Evolutionary conservation across 2,888 invertebrate genomes (phyloP).

Genomic region (Geophilus truncorum): DNA sequence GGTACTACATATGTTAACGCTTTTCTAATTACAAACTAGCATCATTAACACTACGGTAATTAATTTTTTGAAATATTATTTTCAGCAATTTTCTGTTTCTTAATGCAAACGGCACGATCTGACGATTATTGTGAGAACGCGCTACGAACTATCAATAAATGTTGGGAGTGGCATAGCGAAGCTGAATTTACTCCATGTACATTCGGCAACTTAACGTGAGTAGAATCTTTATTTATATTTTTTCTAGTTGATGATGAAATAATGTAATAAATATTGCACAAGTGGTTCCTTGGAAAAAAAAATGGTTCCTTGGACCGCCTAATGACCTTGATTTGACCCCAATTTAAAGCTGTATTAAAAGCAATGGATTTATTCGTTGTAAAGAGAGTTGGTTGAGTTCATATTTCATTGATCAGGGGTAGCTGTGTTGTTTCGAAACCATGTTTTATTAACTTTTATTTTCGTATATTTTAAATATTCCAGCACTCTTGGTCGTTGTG

Average conservation of each 20-base stretch:
- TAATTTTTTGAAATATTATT: background rate
- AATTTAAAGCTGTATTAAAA: background rate
- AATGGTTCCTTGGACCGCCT: background rate
- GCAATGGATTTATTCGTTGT: background rate
- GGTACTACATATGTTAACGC: background rate
- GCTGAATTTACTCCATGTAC: background rate
- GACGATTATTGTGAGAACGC: background rate
- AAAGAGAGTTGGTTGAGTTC: background rate
- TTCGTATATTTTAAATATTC: background rate
- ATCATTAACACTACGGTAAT: background rate
- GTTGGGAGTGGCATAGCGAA: background rate
- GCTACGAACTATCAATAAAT: background rate
- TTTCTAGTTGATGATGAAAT: background rate
- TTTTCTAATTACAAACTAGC: background rate
- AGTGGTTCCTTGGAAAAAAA: background rate
- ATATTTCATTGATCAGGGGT: background rate
- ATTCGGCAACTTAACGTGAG: background rate
- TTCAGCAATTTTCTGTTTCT: background rate
- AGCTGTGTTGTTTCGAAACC: background rate
- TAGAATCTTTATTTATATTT: background rate
- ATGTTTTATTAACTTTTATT: background rate
- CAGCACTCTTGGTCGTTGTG: background rate
- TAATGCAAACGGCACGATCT: background rate
- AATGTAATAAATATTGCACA: background rate
- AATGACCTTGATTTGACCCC: background rate